These are phyloP conservation scores for Isaurus tuberculatus DNA, from an alignment of 92 coral and sea anemone genomes.

Conservation along the genomic window DNA sequence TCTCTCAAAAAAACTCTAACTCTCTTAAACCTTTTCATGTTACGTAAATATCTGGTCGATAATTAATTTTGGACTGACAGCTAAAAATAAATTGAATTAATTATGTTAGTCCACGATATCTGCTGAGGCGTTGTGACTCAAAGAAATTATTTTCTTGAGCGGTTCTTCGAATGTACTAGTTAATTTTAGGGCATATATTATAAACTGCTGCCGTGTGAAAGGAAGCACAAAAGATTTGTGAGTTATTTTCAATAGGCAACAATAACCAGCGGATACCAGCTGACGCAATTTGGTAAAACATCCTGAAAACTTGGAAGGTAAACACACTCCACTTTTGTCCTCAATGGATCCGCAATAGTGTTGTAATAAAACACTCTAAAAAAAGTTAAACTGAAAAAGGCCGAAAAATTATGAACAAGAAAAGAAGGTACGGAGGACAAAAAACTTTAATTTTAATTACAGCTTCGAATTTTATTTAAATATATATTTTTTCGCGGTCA, in stretches of 20 bases:
- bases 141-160: background rate
- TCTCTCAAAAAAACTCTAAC: background rate
- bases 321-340: background rate
- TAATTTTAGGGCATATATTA: background rate
- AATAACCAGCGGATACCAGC: background rate
- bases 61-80: background rate
- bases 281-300: background rate
- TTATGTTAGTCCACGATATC: background rate
- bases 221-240: too few relatives aligned
- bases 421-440: too few relatives aligned
- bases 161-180: background rate
- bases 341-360: background rate
- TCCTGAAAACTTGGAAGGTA: conserved; percentile 11
- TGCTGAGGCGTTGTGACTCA: background rate
- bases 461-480: too few relatives aligned
- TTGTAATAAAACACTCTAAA: background rate
- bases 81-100: background rate
- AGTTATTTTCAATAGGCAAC: too few relatives aligned
- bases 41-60: background rate
- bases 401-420: too few relatives aligned
- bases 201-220: too few relatives aligned
- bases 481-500: too few relatives aligned
- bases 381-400: too few relatives aligned
- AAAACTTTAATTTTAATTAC: too few relatives aligned
- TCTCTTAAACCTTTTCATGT: background rate